Evolutionary conservation across 2,888 invertebrate species (phyloP).

Genomic region (Mechanitis mazaeus): DNA sequence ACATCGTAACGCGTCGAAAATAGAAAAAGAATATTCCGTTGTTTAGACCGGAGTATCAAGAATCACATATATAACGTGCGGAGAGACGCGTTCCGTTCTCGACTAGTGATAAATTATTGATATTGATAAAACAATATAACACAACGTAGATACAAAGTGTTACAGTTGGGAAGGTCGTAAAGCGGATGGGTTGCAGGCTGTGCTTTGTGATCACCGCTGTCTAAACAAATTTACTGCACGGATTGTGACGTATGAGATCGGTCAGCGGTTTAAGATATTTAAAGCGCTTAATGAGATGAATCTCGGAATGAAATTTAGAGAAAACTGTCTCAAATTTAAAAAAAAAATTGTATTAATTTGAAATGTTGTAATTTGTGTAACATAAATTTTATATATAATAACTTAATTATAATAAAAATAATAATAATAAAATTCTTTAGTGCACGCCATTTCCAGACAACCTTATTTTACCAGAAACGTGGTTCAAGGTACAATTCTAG

Average conservation of each 20-base stretch:
- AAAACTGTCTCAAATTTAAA: too few relatives aligned
- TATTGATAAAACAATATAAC: slow-evolving; percentile 73
- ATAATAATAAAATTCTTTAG: too few relatives aligned
- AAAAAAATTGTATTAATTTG: too few relatives aligned
- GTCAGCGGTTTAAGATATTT: slow-evolving; percentile 34
- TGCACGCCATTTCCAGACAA: too few relatives aligned
- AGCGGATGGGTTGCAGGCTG: slow-evolving; percentile 68
- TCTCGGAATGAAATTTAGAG: too few relatives aligned
- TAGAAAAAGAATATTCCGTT: slow-evolving; percentile 32
- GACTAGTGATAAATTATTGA: slow-evolving; percentile 70
- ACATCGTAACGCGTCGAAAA: slow-evolving; percentile 30
- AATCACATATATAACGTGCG: slow-evolving; percentile 56
- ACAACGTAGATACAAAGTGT: slow-evolving; percentile 54
- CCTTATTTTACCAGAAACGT: too few relatives aligned
- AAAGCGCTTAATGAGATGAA: slow-evolving; percentile 5
- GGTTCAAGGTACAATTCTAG: too few relatives aligned
- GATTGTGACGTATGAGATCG: slow-evolving; percentile 29
- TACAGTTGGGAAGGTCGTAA: slow-evolving; percentile 72
- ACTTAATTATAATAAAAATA: too few relatives aligned
- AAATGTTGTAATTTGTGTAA: too few relatives aligned
- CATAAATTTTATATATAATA: too few relatives aligned
- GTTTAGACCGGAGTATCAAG: slow-evolving; percentile 53
- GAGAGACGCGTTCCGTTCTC: slow-evolving; percentile 66
- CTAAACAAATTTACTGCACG: slow-evolving; percentile 42
- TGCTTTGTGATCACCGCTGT: slow-evolving; percentile 68